Base-by-base conservation (phyloP, 2,797 vertebrate species). In the Tolypeutes matacus region DNA sequence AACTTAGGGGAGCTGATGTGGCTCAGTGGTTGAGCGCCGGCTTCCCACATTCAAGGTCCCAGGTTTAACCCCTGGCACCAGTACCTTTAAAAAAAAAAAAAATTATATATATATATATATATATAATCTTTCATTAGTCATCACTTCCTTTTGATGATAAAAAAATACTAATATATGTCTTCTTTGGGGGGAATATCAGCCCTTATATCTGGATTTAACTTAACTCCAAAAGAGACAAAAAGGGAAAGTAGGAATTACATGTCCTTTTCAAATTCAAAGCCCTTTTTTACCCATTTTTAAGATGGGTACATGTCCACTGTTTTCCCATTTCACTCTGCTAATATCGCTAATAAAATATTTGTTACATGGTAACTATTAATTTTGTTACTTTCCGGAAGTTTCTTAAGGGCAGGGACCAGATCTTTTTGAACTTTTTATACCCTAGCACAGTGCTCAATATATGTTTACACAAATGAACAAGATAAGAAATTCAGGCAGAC, bases 301-400 rank as follows among this genome's bases (percentile, higher is more conserved):
- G 72, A 73, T 82, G 67, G 34, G 5, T 90, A 23, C 82, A 36
- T 75, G 25, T 65, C 49, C 58, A 27, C 42, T 20, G 18, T 89
- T 31, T 8, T 80, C 31, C 39, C 76, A 60, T 67, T 96, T 96
- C 10, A 82, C 69, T 42, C 25, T 95, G 73, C 29, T 84, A 49
- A 67, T 73, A 10, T 85, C 49, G 93, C 21, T 93, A 83, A 34
- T 77, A 51, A 78, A 65, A 83, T 20, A 72, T 14, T 60, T 60
- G 70, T 3, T 91, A 18, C 25, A 62, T 21, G n/a, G 15, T 88
- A 60, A 70, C 51, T 31, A 78, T 90, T 89, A 39, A 65, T 62
- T 85, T 72, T 89, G 80, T 27, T 93, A n/a, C 65, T 78, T 92
- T 90, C 42, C 90, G 49, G 34, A 95, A 85, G 78, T 82, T 88